phyloP scores from a whole-genome alignment of 2,888 invertebrate genomes.

The Phortica okadai region DNA sequence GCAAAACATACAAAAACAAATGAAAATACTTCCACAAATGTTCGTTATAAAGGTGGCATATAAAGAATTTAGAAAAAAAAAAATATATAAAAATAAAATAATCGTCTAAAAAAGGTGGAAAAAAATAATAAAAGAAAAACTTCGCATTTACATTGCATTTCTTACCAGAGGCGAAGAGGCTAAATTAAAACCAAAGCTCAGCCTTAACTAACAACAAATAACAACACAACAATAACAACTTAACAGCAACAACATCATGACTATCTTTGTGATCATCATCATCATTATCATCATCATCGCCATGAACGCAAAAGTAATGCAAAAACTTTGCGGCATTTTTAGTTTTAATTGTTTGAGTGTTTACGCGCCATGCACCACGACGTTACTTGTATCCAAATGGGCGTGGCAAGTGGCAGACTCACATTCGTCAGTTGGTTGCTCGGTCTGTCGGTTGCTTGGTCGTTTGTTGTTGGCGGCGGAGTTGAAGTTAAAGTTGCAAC shows the following conservation, averaged over 20 bases:
- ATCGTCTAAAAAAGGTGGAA: not conserved
- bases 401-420: conserved; percentile 24
- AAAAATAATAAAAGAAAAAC: not conserved
- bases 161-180: not conserved
- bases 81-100: not conserved
- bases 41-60: no score
- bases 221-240: not conserved
- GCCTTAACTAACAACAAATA: not conserved
- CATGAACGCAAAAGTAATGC: conserved; percentile 60
- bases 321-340: conserved; percentile 64
- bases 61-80: no score
- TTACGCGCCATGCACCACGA: conserved; percentile 47
- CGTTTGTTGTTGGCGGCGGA: conserved; percentile 42
- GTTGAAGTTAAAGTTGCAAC: conserved; percentile 33
- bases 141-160: not conserved
- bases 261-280: not conserved
- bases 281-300: conserved; percentile 16
- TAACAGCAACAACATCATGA: not conserved
- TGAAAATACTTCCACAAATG: no score
- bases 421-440: not conserved
- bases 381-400: conserved; percentile 15
- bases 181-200: not conserved
- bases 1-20: no score
- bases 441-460: not conserved
- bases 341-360: conserved; percentile 70